Evolutionary conservation across 2,888 invertebrate species (phyloP).

Genomic region (Tetramorium bicarinatum): DNA sequence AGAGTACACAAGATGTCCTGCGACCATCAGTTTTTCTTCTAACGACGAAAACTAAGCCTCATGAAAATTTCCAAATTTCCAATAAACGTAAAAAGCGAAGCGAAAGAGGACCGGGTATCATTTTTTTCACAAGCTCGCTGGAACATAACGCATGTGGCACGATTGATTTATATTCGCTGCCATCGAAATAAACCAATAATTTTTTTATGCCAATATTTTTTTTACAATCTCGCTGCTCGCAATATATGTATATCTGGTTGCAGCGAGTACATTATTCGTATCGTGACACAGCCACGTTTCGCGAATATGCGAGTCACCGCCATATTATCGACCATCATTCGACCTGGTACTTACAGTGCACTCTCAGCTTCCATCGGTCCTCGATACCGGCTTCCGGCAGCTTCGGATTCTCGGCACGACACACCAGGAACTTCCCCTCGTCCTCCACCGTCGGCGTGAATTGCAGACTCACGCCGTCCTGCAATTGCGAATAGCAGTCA

Average conservation of each 20-base stretch:
- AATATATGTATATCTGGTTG: not conserved
- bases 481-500: conserved; percentile 45
- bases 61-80: not conserved
- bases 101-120: not conserved
- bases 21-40: not conserved
- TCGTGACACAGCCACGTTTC: conserved; percentile 28
- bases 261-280: conserved; percentile 23
- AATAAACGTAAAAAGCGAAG: not conserved
- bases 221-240: not conserved
- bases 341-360: conserved; percentile 92
- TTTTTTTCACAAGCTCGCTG: not conserved
- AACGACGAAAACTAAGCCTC: not conserved
- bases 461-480: conserved; percentile 87
- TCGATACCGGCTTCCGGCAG: conserved; percentile 94
- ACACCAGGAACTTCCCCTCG: conserved; percentile 95
- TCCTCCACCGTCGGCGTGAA: conserved; percentile 95
- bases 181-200: not conserved
- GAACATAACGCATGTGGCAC: not conserved
- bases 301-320: conserved; percentile 20
- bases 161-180: conserved; percentile 3
- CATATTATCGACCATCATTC: conserved; percentile 30
- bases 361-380: conserved; percentile 95
- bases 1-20: not conserved
- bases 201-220: not conserved
- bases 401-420: conserved; percentile 95